Base-by-base conservation (phyloP, 2,113 vertebrate genomes). In the Paramisgurnus dabryanus region DNA sequence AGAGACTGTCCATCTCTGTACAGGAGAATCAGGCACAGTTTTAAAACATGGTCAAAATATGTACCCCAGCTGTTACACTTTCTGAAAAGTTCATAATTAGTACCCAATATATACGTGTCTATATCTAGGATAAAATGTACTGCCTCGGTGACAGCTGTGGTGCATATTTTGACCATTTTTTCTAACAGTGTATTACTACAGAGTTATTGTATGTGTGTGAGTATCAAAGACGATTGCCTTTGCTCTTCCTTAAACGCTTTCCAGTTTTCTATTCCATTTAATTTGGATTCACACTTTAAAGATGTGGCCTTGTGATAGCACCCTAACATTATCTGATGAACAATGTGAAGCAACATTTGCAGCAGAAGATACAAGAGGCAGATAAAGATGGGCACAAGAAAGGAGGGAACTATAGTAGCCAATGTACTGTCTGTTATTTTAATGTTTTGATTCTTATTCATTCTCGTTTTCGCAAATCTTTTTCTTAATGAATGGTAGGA, bases 221-320 rank as follows among this genome's bases (percentile, higher is more conserved):
- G 69, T 68, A 65, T 63, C 27, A 49, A 70, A 64, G 63, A 55
- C 64, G 55, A 49, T 67, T 58, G 53, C 68, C 64, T 83, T 77
- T 78, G 66, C 71, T 85, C 63, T 64, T 78, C 76, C 66, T 67
- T 5, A 71, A 67, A 82, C 71, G 43, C 68, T 76, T 81, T 65
- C 80, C 73, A 7, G 63, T 78, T 49, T 79, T 79, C 53, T 78
- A 67, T 69, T 67, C 71, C 49, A 55, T 68, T 75, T 70, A 27
- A 80, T 78, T 68, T 78, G 39, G 45, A 79, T 55, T 57, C 47
- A 41, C 67, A 77, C 69, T 71, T 82, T 82, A 67, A 67, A 64
- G 41, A 57, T 47, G 61, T 82, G 75, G 73, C 80, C 72, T 81
- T 67, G 58, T 66, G 49, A 70, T 65, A 77, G 71, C 71, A 45